phyloP scores from a whole-genome alignment of 2,888 invertebrate species.

The Alitta virens region DNA sequence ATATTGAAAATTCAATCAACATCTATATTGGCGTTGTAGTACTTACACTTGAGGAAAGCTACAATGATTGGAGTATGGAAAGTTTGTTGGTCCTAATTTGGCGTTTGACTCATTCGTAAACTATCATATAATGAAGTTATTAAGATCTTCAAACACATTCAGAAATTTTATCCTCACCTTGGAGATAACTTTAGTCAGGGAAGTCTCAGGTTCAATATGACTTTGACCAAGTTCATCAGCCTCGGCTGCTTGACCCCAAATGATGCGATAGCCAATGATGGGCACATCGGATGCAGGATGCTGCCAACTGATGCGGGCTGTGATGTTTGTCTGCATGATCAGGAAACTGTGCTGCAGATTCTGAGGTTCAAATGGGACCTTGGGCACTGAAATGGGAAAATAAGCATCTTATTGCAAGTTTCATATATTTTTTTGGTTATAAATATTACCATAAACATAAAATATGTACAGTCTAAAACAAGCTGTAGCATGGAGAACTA shows the following conservation, averaged over 20 bases:
- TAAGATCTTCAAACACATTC: not conserved
- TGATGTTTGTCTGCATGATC: conserved; percentile 29
- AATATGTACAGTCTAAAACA: no score
- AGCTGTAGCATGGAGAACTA: no score
- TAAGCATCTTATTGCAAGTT: no score
- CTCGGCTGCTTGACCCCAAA: conserved; percentile 26
- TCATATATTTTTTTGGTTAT: no score
- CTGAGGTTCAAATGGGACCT: conserved; percentile 24
- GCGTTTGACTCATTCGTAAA: no score
- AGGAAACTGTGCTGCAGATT: conserved; percentile 29
- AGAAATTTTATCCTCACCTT: conserved; percentile 11
- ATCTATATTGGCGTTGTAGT: no score
- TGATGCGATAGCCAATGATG: conserved; percentile 27
- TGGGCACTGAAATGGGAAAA: conserved; percentile 18
- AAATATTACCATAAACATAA: no score
- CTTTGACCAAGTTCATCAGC: not conserved
- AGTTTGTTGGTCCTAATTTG: no score
- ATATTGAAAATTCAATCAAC: no score
- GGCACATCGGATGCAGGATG: conserved; percentile 25
- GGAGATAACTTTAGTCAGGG: conserved; percentile 27
- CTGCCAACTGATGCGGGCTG: conserved; percentile 28
- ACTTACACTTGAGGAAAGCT: no score
- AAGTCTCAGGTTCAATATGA: conserved; percentile 17
- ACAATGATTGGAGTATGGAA: no score
- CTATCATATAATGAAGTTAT: not conserved